Evolutionary conservation across 2,888 invertebrate genomes (phyloP).

Genomic region (Entomobrya multifasciata): DNA sequence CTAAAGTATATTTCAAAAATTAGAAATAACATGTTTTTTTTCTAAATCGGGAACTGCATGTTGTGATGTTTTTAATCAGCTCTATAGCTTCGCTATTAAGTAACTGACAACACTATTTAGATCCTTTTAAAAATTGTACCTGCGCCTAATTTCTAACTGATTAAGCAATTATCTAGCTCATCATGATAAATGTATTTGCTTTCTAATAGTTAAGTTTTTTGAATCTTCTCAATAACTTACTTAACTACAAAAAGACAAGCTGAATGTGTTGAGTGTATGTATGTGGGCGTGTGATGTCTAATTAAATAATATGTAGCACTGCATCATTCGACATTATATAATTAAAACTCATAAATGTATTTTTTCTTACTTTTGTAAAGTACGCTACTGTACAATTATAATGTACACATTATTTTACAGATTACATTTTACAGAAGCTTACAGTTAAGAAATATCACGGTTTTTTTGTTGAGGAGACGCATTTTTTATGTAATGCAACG

Average conservation of each 20-base stretch:
- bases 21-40: no score
- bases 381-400: conserved; percentile 32
- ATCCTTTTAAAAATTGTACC: no score
- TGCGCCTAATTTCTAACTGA: no score
- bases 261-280: conserved; percentile 6
- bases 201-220: neutral
- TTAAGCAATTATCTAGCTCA: no score
- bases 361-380: no score
- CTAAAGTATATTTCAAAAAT: no score
- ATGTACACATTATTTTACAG: conserved; percentile 53
- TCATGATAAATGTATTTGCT: neutral
- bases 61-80: no score
- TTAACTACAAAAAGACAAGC: conserved; percentile 14
- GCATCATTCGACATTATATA: conserved; percentile 53
- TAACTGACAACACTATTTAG: conserved; percentile 7
- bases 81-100: no score
- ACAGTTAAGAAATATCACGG: conserved; percentile 70
- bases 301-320: conserved; percentile 12
- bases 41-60: no score
- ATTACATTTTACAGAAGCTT: conserved; percentile 54
- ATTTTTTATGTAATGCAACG: conserved; percentile 6
- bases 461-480: conserved; percentile 68
- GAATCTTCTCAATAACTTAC: conserved; percentile 24
- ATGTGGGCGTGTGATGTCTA: neutral
- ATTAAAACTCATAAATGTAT: conserved; percentile 8